These are phyloP conservation scores for Corythornis vintsioides DNA, from an alignment of 2,113 vertebrate genomes.

Conservation along the genomic window DNA sequence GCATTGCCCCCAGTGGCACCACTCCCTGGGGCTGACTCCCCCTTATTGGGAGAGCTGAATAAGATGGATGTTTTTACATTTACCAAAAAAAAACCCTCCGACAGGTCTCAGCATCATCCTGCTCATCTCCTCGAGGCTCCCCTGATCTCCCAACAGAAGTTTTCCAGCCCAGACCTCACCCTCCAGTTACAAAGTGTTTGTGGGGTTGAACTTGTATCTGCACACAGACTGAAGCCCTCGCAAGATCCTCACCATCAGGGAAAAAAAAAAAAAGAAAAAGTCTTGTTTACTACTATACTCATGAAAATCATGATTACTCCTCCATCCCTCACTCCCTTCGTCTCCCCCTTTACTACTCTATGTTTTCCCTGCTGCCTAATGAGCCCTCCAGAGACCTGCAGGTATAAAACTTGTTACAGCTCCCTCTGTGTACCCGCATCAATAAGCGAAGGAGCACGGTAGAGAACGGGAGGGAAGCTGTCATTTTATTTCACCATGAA, in stretches of 20 bases:
- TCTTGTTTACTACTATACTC: slow-evolving; percentile 49
- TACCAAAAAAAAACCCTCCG: not conserved
- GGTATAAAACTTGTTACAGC: slow-evolving; percentile 77
- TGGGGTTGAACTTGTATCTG: not conserved
- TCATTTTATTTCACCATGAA: slow-evolving; percentile 76
- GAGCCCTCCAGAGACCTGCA: slow-evolving; percentile 79
- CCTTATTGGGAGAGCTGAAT: not conserved
- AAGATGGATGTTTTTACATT: not conserved
- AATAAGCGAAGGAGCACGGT: slow-evolving; percentile 67
- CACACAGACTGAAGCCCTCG: not conserved
- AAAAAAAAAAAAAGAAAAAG: not conserved
- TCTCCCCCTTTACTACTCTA: slow-evolving; percentile 63
- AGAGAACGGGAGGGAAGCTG: slow-evolving; percentile 58
- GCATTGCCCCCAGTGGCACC: accelerated
- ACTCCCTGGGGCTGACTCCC: not conserved
- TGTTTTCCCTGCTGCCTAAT: slow-evolving; percentile 79
- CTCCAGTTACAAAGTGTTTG: not conserved
- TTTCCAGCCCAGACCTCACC: not conserved
- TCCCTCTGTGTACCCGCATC: slow-evolving; percentile 67
- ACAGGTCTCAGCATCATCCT: not conserved
- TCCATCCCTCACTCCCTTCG: slow-evolving; percentile 59
- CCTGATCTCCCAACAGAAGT: not conserved
- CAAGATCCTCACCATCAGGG: not conserved
- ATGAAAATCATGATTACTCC: slow-evolving; percentile 70
- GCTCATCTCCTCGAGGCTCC: not conserved